A percentile compares a stretch with the other conserved stretches of the same genome.
phyloP scores from a whole-genome alignment of 2,888 invertebrate genomes.

The Slavum lentiscoides region DNA sequence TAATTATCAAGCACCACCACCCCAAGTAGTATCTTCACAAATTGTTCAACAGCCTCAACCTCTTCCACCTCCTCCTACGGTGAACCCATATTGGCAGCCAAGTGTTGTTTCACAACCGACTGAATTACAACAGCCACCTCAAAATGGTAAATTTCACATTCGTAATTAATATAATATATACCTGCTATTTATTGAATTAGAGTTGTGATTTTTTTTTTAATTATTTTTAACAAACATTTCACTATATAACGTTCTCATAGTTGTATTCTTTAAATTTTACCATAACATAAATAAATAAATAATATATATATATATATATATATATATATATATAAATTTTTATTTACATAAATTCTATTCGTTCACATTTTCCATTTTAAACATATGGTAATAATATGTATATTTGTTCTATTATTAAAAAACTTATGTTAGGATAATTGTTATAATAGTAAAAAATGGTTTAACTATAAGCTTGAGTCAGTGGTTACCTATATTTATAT shows the following conservation, averaged over 20 bases:
- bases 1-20: conserved; percentile 13
- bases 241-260: conserved; percentile 20
- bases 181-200: neutral
- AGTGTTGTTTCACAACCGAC: conserved; percentile 22
- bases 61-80: neutral
- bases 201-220: conserved; percentile 24
- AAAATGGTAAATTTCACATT: conserved; percentile 45
- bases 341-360: neutral
- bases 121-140: conserved; percentile 22
- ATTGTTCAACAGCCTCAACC: conserved; percentile 19
- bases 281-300: neutral
- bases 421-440: conserved; percentile 6
- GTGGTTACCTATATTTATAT: conserved; percentile 19
- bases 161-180: conserved; percentile 1
- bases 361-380: conserved; percentile 7
- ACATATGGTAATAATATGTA: neutral
- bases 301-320: conserved; percentile 8
- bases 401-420: conserved; percentile 15
- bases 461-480: neutral
- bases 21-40: conserved; percentile 32
- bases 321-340: neutral
- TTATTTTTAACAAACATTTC: neutral
- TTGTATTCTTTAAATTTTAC: conserved; percentile 29
- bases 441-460: conserved; percentile 16
- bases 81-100: conserved; percentile 43